Evolutionary conservation across 2,797 vertebrate genomes (phyloP).

Genomic region (Phylloscopus collybita): DNA sequence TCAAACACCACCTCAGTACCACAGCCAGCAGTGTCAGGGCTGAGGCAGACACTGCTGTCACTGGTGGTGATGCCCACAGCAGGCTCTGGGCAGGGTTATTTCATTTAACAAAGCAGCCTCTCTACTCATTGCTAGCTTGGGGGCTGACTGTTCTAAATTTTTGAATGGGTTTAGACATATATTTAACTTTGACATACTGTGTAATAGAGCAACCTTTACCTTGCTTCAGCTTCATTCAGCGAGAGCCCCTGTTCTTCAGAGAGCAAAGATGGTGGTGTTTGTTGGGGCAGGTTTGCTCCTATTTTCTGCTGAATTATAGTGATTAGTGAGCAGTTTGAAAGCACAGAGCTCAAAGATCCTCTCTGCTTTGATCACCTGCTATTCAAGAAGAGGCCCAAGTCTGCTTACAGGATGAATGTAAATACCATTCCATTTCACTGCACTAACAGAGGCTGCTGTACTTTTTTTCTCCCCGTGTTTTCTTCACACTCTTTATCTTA

Average conservation of each 20-base stretch:
- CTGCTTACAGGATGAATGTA: slow-evolving; percentile 11
- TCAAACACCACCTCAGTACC: background rate
- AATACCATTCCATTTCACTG: slow-evolving; percentile 1
- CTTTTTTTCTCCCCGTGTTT: background rate
- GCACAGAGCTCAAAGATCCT: slow-evolving; percentile 27
- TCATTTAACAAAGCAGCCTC: slow-evolving; percentile 27
- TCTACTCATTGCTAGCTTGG: background rate
- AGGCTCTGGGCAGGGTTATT: background rate
- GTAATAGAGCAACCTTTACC: slow-evolving; percentile 16
- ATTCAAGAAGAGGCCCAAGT: slow-evolving; percentile 5
- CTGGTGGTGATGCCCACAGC: background rate
- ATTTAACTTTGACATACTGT: slow-evolving; percentile 43
- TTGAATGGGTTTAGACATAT: slow-evolving; percentile 16
- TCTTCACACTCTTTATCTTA: background rate
- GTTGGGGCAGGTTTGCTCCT: slow-evolving; percentile 30
- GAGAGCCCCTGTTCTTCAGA: slow-evolving; percentile 37
- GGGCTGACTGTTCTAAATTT: background rate
- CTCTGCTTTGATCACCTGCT: slow-evolving; percentile 56
- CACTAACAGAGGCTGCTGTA: background rate
- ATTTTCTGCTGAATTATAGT: slow-evolving; percentile 67
- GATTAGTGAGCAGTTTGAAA: slow-evolving; percentile 52
- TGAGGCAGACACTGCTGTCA: background rate
- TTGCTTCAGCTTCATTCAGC: slow-evolving; percentile 28
- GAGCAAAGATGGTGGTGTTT: slow-evolving; percentile 34
- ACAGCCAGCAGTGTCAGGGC: background rate